phyloP scores from a whole-genome alignment of 2,888 invertebrate genomes.

The Drosophila neonasuta region DNA sequence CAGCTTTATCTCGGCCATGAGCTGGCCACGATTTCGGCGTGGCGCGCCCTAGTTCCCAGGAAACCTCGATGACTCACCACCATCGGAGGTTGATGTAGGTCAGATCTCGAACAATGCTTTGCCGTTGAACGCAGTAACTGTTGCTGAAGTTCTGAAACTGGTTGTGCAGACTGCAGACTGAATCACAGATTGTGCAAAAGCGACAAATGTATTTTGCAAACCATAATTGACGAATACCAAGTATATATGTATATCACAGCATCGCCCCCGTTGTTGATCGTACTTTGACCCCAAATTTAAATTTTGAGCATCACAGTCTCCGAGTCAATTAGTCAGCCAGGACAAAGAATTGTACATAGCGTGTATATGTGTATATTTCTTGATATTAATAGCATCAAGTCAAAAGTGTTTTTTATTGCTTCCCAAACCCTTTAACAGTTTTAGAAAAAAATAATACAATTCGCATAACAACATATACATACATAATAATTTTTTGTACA shows the following conservation, averaged over 20 bases:
- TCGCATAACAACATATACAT: conserved; percentile 47
- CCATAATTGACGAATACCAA: background rate
- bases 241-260: background rate
- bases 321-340: background rate
- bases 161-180: conserved; percentile 3
- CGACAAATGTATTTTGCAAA: background rate
- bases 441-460: conserved; percentile 50
- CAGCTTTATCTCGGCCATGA: background rate
- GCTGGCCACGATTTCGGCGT: conserved; percentile 5
- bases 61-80: conserved; percentile 8
- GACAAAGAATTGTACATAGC: background rate
- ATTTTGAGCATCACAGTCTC: background rate
- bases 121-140: background rate
- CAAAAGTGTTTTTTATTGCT: conserved; percentile 48
- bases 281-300: background rate
- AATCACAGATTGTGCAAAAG: conserved; percentile 8
- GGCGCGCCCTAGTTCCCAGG: conserved; percentile 10
- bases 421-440: conserved; percentile 55
- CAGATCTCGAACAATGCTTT: conserved; percentile 5
- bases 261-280: background rate
- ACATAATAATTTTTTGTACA: conserved; percentile 51
- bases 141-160: conserved; percentile 11
- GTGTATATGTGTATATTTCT: conserved; percentile 16
- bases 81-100: conserved; percentile 16
- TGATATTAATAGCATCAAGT: conserved; percentile 32